Evolutionary conservation across 2,888 invertebrate species (phyloP).

Genomic region (Tachina grossa): DNA sequence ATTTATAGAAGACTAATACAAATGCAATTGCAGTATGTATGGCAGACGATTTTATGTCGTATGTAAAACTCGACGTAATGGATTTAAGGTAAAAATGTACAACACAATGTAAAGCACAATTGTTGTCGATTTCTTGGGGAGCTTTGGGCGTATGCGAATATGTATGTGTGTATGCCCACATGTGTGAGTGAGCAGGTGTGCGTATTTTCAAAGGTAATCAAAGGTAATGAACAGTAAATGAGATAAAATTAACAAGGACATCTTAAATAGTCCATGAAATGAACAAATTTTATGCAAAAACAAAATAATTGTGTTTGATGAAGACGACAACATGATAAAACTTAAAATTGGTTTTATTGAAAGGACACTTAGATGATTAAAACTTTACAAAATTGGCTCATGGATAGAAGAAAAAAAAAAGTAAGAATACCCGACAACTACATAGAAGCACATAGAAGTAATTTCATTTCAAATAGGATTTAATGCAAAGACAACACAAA

Average conservation of each 20-base stretch:
- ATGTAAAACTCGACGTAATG: constrained; percentile 1
- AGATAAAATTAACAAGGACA: constrained; percentile 64
- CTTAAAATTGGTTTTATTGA: constrained; percentile 40
- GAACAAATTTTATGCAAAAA: constrained; percentile 46
- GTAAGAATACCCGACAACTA: background rate
- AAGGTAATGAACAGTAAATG: constrained; percentile 59
- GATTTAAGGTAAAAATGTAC: constrained; percentile 38
- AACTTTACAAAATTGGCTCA: constrained; percentile 30
- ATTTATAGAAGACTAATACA: constrained; percentile 33
- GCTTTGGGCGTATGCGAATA: background rate
- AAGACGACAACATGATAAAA: constrained; percentile 9
- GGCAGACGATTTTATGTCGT: background rate
- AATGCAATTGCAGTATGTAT: background rate
- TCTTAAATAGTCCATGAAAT: constrained; percentile 59
- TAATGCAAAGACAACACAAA: constrained; percentile 17
- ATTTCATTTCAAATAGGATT: constrained; percentile 30
- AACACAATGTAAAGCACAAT: constrained; percentile 40
- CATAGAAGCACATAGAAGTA: constrained; percentile 18
- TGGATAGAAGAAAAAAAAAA: background rate
- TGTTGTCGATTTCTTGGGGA: background rate
- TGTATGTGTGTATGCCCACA: background rate
- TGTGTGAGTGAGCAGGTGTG: background rate
- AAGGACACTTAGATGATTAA: constrained; percentile 45
- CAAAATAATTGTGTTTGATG: background rate
- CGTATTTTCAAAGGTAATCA: constrained; percentile 48